These are phyloP conservation scores for Pyrrhia umbra DNA, from an alignment of 2,888 invertebrate species.

Conservation along the genomic window DNA sequence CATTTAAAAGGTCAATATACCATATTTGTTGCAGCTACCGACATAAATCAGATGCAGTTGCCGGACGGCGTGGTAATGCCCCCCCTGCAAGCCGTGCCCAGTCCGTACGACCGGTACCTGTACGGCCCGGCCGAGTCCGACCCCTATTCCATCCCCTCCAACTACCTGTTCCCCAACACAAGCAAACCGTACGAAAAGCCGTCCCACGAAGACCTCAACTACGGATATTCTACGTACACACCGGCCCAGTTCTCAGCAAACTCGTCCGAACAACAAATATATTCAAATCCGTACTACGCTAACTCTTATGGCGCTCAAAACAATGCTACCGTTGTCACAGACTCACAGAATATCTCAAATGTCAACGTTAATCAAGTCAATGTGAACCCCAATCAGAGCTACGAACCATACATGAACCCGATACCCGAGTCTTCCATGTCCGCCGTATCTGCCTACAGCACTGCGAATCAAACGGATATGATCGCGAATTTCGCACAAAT, in stretches of 20 bases:
- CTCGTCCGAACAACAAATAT: slow-evolving; percentile 76
- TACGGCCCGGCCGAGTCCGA: slow-evolving; percentile 74
- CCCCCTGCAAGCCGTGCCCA: slow-evolving; percentile 69
- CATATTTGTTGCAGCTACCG: slow-evolving; percentile 78
- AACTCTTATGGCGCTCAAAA: slow-evolving; percentile 70
- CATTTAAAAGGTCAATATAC: slow-evolving; percentile 1
- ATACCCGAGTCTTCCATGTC: slow-evolving; percentile 69
- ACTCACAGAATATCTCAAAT: slow-evolving; percentile 70
- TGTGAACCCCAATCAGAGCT: slow-evolving; percentile 50
- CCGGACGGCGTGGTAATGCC: slow-evolving; percentile 82
- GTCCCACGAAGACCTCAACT: slow-evolving; percentile 69
- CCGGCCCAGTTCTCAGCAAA: slow-evolving; percentile 79
- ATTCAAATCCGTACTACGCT: slow-evolving; percentile 80
- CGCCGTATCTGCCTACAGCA: slow-evolving; percentile 60
- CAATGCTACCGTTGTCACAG: slow-evolving; percentile 75
- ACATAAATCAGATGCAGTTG: slow-evolving; percentile 78
- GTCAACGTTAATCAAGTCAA: slow-evolving; percentile 54
- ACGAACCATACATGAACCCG: slow-evolving; percentile 59
- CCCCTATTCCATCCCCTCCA: slow-evolving; percentile 69
- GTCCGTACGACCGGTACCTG: slow-evolving; percentile 77
- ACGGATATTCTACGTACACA: slow-evolving; percentile 79
- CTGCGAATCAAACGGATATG: slow-evolving; percentile 72
- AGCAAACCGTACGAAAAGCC: slow-evolving; percentile 76
- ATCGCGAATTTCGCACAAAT: slow-evolving; percentile 80
- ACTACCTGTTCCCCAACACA: slow-evolving; percentile 72